These are phyloP conservation scores for Cheilosia vernalis DNA, from an alignment of 2,888 invertebrate species.

Conservation along the genomic window DNA sequence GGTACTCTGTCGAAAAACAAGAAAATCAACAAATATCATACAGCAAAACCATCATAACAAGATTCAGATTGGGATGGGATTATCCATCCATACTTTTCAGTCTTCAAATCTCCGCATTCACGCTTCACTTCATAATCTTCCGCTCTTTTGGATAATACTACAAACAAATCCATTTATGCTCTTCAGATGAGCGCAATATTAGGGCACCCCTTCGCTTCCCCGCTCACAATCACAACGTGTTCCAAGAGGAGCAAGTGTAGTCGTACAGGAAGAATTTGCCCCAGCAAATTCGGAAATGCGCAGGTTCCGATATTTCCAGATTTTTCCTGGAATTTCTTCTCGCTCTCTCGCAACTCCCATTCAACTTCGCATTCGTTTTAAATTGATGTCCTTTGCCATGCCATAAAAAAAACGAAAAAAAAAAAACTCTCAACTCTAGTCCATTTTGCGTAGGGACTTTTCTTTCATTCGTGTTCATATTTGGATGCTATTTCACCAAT, in stretches of 20 bases:
- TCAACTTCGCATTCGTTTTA: slow-evolving; percentile 40
- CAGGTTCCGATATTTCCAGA: slow-evolving; percentile 56
- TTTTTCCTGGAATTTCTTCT: slow-evolving; percentile 35
- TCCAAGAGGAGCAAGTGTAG: not conserved
- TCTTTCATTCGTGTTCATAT: slow-evolving; percentile 15
- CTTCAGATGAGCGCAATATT: slow-evolving; percentile 25
- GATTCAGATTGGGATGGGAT: slow-evolving; percentile 46
- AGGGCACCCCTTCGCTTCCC: slow-evolving; percentile 2
- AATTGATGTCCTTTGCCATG: not conserved
- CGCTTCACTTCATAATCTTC: slow-evolving; percentile 38
- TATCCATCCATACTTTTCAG: slow-evolving; percentile 12
- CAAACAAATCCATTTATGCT: slow-evolving; percentile 50
- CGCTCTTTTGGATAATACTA: slow-evolving; percentile 45
- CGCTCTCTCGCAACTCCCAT: slow-evolving; percentile 9
- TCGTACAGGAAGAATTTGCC: not conserved
- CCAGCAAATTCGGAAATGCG: slow-evolving; percentile 48
- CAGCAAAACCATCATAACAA: slow-evolving; percentile 24
- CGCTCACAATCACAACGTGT: not conserved
- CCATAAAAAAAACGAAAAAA: not conserved
- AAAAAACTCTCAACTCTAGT: not conserved
- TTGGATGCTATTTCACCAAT: slow-evolving; percentile 54
- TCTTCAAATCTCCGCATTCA: slow-evolving; percentile 9
- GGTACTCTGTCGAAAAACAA: not conserved
- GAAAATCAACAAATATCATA: not conserved
- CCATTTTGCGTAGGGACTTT: slow-evolving; percentile 19